phyloP scores from a whole-genome alignment of 1,140 invertebrate species.

The Ips typographus region DNA sequence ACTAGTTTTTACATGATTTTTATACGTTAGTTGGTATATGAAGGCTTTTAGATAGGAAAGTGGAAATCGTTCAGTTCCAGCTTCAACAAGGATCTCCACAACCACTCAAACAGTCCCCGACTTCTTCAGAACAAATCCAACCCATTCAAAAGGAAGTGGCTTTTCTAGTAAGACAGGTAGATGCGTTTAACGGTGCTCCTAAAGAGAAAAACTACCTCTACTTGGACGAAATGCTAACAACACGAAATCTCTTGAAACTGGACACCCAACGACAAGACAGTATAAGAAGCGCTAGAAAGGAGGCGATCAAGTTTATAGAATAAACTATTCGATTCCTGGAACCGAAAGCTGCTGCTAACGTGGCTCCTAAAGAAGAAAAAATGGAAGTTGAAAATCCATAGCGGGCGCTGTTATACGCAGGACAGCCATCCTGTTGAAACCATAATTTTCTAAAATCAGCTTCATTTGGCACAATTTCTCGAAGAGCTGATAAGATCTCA shows the following conservation, averaged over 20 bases:
- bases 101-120: constrained; percentile 58
- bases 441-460: too few relatives aligned
- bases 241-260: constrained; percentile 81
- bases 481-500: too few relatives aligned
- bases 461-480: too few relatives aligned
- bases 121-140: constrained; percentile 77
- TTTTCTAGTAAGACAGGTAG: constrained; percentile 74
- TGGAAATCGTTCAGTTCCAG: constrained; percentile 6
- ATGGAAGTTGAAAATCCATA: constrained; percentile 33
- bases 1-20: too few relatives aligned
- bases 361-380: constrained; percentile 33
- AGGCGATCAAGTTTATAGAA: constrained; percentile 86
- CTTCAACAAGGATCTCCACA: constrained; percentile 48
- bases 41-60: too few relatives aligned
- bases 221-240: constrained; percentile 92
- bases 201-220: constrained; percentile 85
- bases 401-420: too few relatives aligned
- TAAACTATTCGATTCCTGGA: constrained; percentile 82
- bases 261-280: constrained; percentile 90
- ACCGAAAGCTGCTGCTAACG: constrained; percentile 62
- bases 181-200: constrained; percentile 70
- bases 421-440: too few relatives aligned
- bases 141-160: constrained; percentile 79
- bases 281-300: constrained; percentile 80
- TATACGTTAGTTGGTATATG: too few relatives aligned